Evolutionary conservation across 2,797 vertebrate genomes (phyloP).

Genomic region (Notolepis coatsorum): DNA sequence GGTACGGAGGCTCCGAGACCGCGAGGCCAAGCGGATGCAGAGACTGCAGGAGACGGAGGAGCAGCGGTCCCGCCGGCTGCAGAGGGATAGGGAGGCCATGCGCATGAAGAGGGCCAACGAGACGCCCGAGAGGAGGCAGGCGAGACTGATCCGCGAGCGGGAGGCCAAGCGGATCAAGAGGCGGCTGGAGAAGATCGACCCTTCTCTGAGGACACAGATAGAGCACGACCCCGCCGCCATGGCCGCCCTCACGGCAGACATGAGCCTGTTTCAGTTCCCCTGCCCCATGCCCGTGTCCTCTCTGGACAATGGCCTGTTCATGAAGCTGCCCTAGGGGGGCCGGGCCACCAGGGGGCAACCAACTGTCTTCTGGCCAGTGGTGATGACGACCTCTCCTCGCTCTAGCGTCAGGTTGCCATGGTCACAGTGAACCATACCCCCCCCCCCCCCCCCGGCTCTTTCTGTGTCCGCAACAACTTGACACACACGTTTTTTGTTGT

Average conservation of each 20-base stretch:
- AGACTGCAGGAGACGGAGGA: conserved; percentile 96
- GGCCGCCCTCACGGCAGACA: conserved; percentile 96
- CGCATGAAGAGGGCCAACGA: conserved; percentile 94
- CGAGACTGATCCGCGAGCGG: conserved; percentile 92
- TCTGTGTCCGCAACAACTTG: conserved; percentile 33
- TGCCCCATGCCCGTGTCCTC: conserved; percentile 91
- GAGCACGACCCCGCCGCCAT: conserved; percentile 96
- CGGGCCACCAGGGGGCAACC: background rate
- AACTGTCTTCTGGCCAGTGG: conserved; percentile 15
- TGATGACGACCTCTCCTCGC: conserved; percentile 37
- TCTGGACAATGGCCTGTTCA: conserved; percentile 92
- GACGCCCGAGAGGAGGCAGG: conserved; percentile 96
- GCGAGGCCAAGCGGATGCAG: conserved; percentile 96
- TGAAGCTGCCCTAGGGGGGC: conserved; percentile 80
- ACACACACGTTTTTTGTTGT: conserved; percentile 52
- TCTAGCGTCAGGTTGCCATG: conserved; percentile 32
- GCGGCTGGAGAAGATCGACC: conserved; percentile 97
- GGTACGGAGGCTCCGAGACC: conserved; percentile 91
- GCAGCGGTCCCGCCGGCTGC: conserved; percentile 91
- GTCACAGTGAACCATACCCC: conserved; percentile 49
- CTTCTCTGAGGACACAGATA: conserved; percentile 94
- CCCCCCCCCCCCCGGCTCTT: conserved; percentile 37
- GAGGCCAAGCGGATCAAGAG: conserved; percentile 97
- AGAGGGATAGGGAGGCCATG: conserved; percentile 97
- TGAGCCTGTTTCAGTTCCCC: conserved; percentile 95